Evolutionary conservation across 2,888 invertebrate species (phyloP).

Genomic region (Liposcelis brunnea): DNA sequence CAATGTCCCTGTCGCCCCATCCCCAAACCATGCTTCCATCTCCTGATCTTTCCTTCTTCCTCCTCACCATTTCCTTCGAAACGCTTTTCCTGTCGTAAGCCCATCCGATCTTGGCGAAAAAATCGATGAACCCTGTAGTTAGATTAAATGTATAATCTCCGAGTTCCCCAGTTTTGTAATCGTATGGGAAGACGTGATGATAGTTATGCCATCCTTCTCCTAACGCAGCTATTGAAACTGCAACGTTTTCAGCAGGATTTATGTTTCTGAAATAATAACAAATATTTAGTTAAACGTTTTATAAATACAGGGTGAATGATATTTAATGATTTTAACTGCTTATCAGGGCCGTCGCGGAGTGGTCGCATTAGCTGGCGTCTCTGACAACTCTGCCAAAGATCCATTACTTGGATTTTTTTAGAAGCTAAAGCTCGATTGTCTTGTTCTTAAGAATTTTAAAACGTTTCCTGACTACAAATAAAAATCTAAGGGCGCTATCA

Average conservation of each 20-base stretch:
- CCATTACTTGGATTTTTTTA: no score
- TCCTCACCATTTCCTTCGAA: slow-evolving; percentile 36
- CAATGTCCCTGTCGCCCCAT: slow-evolving; percentile 41
- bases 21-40: slow-evolving; percentile 34
- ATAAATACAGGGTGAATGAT: no score
- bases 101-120: slow-evolving; percentile 61
- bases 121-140: slow-evolving; percentile 64
- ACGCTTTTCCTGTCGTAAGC: slow-evolving; percentile 62
- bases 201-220: slow-evolving; percentile 78
- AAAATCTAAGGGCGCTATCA: no score
- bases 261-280: slow-evolving; percentile 37
- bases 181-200: slow-evolving; percentile 55
- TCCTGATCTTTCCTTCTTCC: slow-evolving; percentile 18
- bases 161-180: slow-evolving; percentile 39
- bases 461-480: no score
- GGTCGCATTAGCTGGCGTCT: no score
- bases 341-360: no score
- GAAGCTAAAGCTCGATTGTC: no score
- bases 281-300: slow-evolving; percentile 2
- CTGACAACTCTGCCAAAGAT: no score
- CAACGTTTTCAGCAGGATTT: slow-evolving; percentile 50
- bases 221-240: slow-evolving; percentile 55
- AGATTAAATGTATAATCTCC: slow-evolving; percentile 47
- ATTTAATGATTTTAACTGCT: no score
- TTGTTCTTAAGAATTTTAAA: no score